These are phyloP conservation scores for Magallana angulata DNA, from an alignment of 1,140 invertebrate species.

Conservation along the genomic window DNA sequence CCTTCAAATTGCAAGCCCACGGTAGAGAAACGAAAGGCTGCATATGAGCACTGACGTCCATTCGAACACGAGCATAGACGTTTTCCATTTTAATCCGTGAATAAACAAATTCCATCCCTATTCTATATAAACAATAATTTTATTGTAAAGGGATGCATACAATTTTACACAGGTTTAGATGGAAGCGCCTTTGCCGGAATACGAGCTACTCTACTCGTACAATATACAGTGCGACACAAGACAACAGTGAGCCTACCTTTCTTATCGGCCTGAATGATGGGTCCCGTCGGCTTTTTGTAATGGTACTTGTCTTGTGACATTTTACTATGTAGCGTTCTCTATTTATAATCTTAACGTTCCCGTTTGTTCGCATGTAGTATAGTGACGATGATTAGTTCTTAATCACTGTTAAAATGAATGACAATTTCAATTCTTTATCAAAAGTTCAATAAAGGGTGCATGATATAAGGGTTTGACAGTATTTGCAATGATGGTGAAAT, in stretches of 20 bases:
- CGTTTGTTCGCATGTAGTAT: not conserved
- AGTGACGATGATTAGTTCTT: not conserved
- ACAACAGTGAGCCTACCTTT: constrained; percentile 24
- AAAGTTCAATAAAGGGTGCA: not conserved
- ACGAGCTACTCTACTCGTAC: no score
- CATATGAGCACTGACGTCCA: no score
- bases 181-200: no score
- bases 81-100: no score
- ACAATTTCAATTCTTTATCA: constrained; percentile 22
- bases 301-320: not conserved
- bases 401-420: constrained; percentile 15
- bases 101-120: no score
- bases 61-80: no score
- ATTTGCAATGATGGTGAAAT: not conserved
- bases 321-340: not conserved
- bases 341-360: not conserved
- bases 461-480: constrained; percentile 4
- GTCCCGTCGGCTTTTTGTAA: constrained; percentile 2
- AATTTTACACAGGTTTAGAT: no score
- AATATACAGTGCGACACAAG: not conserved
- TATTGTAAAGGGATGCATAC: no score
- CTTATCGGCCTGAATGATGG: constrained; percentile 10
- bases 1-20: no score
- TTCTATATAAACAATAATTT: no score
- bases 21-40: no score